A percentile compares a stretch with the other conserved stretches of the same genome.
Evolutionary conservation across 1,140 invertebrate genomes (phyloP).

Genomic region (Drosophila pseudoananassae): DNA sequence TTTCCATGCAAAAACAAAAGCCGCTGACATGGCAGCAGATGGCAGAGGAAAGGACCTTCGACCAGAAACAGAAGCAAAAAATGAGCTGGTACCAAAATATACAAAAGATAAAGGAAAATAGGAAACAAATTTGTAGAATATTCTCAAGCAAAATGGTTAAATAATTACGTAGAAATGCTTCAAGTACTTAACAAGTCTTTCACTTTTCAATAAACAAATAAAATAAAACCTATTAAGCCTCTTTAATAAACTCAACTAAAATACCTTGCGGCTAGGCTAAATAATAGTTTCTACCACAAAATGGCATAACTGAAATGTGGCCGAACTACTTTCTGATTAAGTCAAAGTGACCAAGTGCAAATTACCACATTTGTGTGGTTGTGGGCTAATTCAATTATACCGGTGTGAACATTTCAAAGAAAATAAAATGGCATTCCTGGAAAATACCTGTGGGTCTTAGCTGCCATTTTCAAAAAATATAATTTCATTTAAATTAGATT

Average conservation of each 20-base stretch:
- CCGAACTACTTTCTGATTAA: neutral
- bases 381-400: neutral
- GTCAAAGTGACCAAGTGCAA: neutral
- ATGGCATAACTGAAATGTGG: neutral
- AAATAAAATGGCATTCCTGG: neutral
- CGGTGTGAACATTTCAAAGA: neutral
- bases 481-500: neutral
- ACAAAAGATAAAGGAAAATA: conserved; percentile 3
- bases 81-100: conserved; percentile 10
- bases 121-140: neutral
- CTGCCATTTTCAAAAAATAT: neutral
- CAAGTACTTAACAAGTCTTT: too few species aligned
- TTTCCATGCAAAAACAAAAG: conserved; percentile 63
- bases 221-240: too few species aligned
- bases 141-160: neutral
- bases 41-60: conserved; percentile 36
- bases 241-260: neutral
- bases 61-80: conserved; percentile 3
- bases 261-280: neutral
- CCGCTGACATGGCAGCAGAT: conserved; percentile 65
- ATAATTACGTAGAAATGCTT: neutral
- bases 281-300: neutral
- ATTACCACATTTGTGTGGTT: neutral
- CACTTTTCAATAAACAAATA: too few species aligned
- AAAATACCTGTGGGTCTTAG: neutral